Base-by-base conservation (phyloP, 2,113 vertebrate genomes). In the Shinisaurus crocodilurus region DNA sequence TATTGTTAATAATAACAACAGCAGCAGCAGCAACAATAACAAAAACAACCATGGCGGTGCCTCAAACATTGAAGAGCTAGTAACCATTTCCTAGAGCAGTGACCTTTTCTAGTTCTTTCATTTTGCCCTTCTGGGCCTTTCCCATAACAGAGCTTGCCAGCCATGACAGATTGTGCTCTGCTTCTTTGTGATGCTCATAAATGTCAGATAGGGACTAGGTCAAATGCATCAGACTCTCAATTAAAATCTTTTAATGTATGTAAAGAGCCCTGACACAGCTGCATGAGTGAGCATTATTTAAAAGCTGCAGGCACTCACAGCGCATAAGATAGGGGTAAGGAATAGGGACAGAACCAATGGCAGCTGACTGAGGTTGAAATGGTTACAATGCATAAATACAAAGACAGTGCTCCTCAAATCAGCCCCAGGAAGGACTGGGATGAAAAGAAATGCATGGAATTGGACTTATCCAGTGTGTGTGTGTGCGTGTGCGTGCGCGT, bases 171-270 rank as follows among this genome's bases (percentile, higher is more conserved):
- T 45, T 79, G 1, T 23, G 27, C 75, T 32, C 25, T 45, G 50
- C 48, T 83, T 63, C 9, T 23, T 20, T 48, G 48, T 27, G 50
- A 89, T 60, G 81, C 57, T 60, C 37, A 76, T 63, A 65, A 75
- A 83, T 75, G 80, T 83, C 70, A 83, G 54, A 72, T n/a, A 74
- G 81, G 50, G 80, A 82, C 54, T 25, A 89, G 54, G 69, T 84
- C 69, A 84, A 84, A 89, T 79, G 40, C 37, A 74, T 77, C 8
- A 27, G 34, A 27, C 75, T 89, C 32, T 82, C 87, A 93, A 0
- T 75, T 74, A 85, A 72, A 86, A 86, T 6, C 1, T 86, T 92
- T 86, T 90, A 91, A 86, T 80, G 1, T 86, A 72, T 90, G 86
- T 70, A 81, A 69, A 60, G 18, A 82, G 10, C 72, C 85, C 7